These are phyloP conservation scores for Planococcus citri DNA, from an alignment of 1,140 invertebrate genomes.

Conservation along the genomic window DNA sequence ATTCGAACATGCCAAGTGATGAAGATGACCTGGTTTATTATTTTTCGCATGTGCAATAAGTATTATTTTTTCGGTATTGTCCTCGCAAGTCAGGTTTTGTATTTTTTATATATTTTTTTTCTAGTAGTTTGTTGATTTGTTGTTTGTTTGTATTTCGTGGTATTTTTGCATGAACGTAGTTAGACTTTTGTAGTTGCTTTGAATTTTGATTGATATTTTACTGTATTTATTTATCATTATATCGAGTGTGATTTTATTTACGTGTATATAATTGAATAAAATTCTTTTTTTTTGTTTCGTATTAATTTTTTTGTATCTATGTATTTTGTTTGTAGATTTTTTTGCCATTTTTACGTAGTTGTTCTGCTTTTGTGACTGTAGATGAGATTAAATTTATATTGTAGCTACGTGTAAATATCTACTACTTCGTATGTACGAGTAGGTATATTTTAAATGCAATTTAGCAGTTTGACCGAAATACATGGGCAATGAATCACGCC, in stretches of 20 bases:
- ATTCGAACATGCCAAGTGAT: no score
- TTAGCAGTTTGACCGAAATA: no score
- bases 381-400: no score
- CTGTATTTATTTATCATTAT: no score
- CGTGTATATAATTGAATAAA: neutral
- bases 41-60: neutral
- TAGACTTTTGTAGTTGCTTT: neutral
- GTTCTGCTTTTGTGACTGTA: no score
- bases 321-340: neutral
- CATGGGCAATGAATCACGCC: no score
- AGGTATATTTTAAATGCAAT: no score
- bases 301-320: neutral
- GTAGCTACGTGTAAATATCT: no score
- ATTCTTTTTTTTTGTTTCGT: neutral
- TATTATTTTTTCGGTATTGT: neutral
- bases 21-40: no score
- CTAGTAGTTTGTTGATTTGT: neutral
- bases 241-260: neutral
- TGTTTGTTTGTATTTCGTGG: neutral
- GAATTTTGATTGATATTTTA: no score
- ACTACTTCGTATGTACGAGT: no score
- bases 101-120: no score
- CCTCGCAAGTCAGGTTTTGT: neutral
- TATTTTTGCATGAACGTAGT: neutral
- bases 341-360: neutral